A percentile compares a stretch with the other conserved stretches of the same genome.
Conservation (phyloP, 2,888 invertebrate genomes). For the Notodonta dromedarius region DNA sequence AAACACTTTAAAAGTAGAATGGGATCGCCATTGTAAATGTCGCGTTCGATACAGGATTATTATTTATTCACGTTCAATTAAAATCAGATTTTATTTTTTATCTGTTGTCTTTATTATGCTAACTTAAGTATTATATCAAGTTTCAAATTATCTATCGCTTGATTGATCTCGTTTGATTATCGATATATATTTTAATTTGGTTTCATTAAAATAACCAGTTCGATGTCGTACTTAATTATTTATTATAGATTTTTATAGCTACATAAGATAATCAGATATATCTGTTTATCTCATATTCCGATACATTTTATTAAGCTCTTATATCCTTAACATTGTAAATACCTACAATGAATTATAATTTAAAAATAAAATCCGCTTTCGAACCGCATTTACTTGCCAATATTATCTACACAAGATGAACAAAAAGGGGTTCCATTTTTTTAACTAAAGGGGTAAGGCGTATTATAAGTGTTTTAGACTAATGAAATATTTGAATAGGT, state of each 20-base stretch:
- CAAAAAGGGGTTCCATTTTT: too few relatives aligned
- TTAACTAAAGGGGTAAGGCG: too few relatives aligned
- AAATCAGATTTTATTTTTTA: conserved; percentile 9
- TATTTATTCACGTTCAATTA: conserved; percentile 2
- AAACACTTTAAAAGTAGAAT: too few relatives aligned
- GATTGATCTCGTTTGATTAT: conserved; percentile 37
- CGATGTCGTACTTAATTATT: conserved; percentile 16
- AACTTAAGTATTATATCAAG: conserved; percentile 20
- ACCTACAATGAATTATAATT: neutral
- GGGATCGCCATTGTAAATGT: conserved; percentile 27
- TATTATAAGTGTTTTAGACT: too few relatives aligned
- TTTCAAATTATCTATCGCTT: conserved; percentile 21
- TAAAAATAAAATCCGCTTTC: neutral
- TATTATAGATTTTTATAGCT: conserved; percentile 15
- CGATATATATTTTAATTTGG: conserved; percentile 19
- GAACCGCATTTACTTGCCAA: neutral
- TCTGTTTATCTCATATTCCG: conserved; percentile 1
- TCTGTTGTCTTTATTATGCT: conserved; percentile 19
- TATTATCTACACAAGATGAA: too few relatives aligned
- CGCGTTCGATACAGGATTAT: conserved; percentile 8
- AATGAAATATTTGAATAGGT: too few relatives aligned
- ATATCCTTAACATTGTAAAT: conserved; percentile 12
- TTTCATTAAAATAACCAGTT: conserved; percentile 28
- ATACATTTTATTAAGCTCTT: conserved; percentile 8
- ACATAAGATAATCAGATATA: conserved; percentile 10